Conservation (phyloP, 2,113 vertebrate genomes). For the Ammospiza caudacuta region DNA sequence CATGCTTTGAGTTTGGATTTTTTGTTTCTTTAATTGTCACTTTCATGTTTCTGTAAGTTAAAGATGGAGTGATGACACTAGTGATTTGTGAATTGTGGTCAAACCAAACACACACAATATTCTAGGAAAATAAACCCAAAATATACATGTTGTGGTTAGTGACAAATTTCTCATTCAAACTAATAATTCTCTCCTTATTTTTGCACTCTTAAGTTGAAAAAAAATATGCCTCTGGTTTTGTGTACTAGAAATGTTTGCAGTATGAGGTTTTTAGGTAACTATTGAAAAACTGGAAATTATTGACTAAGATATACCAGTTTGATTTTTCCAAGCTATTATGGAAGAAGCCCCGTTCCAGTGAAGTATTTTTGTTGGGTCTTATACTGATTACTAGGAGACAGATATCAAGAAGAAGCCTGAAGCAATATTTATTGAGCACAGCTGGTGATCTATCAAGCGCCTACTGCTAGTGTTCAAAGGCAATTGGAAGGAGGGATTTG, state of each 20-base stretch:
- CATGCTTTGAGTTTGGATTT: neutral
- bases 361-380: slow-evolving; percentile 22
- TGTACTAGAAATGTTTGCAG: neutral
- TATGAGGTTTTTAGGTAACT: neutral
- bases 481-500: slow-evolving; percentile 21
- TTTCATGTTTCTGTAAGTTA: neutral
- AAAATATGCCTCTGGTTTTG: neutral
- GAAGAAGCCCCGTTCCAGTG: neutral
- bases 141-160: neutral
- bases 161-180: neutral
- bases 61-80: neutral
- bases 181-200: neutral
- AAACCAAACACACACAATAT: neutral
- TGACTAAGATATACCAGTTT: neutral
- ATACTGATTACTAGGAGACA: slow-evolving; percentile 18
- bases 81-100: neutral
- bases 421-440: slow-evolving; percentile 31
- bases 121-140: neutral
- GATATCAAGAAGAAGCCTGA: slow-evolving; percentile 8
- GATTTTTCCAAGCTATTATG: neutral
- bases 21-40: neutral
- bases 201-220: neutral
- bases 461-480: neutral
- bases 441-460: slow-evolving; percentile 8
- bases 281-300: neutral